These are phyloP conservation scores for Zapus hudsonius DNA, from an alignment of 2,113 vertebrate species.

Conservation along the genomic window DNA sequence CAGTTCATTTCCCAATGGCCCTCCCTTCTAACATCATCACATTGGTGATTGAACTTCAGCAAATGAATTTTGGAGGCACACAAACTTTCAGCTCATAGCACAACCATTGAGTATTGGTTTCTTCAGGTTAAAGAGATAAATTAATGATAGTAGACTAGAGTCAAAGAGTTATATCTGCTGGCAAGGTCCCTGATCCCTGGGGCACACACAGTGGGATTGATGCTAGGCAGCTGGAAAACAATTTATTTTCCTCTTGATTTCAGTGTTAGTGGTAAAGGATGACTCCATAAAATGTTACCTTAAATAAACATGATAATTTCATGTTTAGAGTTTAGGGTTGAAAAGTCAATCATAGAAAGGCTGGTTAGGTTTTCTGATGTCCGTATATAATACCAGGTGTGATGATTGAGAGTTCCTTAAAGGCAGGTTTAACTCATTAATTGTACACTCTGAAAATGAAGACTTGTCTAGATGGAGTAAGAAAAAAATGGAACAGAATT, in stretches of 20 bases:
- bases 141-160: not conserved
- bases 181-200: not conserved
- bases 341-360: not conserved
- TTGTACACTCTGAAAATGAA: not conserved
- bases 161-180: not conserved
- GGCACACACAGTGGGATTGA: not conserved
- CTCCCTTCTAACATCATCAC: not conserved
- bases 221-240: constrained; percentile 5
- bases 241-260: constrained; percentile 2
- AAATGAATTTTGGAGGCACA: not conserved
- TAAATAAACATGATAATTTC: not conserved
- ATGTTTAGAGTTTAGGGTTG: not conserved
- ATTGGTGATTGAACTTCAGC: not conserved
- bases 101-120: not conserved
- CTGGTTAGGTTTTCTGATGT: not conserved
- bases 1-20: not conserved
- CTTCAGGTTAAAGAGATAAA: not conserved
- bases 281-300: not conserved
- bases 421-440: not conserved
- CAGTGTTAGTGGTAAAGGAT: not conserved
- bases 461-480: not conserved
- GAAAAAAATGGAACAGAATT: too few species aligned
- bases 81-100: not conserved
- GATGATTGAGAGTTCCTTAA: not conserved
- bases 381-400: not conserved